These are phyloP conservation scores for Buphagus erythrorhynchus DNA, from an alignment of 2,797 vertebrate genomes.

Conservation along the genomic window DNA sequence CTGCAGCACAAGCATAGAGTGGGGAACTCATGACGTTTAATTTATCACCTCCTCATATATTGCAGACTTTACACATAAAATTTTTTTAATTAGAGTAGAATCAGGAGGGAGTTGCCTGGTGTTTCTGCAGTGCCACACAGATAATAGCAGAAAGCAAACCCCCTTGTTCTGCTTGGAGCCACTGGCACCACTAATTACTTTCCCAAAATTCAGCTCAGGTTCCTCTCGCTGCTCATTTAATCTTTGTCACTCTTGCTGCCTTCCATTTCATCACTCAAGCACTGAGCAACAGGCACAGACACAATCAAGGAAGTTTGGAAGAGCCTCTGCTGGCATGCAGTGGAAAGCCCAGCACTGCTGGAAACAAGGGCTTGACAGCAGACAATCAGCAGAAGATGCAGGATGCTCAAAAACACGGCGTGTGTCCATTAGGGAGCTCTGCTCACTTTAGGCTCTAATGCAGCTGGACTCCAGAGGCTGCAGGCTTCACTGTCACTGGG, in stretches of 20 bases:
- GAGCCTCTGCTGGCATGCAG: background rate
- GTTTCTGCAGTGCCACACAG: background rate
- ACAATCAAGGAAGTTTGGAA: constrained; percentile 64
- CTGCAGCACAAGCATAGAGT: background rate
- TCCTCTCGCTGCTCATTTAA: constrained; percentile 53
- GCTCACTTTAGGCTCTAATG: background rate
- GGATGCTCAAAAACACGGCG: background rate
- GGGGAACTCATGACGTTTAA: background rate
- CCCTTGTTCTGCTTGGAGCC: constrained; percentile 13
- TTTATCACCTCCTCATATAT: constrained; percentile 55
- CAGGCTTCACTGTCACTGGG: background rate
- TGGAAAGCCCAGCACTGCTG: background rate
- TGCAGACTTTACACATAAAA: constrained; percentile 49
- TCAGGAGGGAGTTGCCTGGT: constrained; percentile 41
- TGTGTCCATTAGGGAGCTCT: constrained; percentile 16
- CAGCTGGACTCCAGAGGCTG: background rate
- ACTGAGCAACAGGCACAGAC: constrained; percentile 51
- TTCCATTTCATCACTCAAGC: constrained; percentile 56
- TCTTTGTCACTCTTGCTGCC: constrained; percentile 58
- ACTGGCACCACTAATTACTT: constrained; percentile 48
- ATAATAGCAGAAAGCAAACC: constrained; percentile 60
- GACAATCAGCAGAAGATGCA: background rate
- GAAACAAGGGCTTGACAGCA: background rate
- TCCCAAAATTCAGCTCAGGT: constrained; percentile 71
- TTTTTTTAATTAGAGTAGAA: constrained; percentile 67